Percentiles rank a stretch among this genome's conserved stretches.
These are phyloP conservation scores for Megaleporinus macrocephalus DNA, from an alignment of 2,113 vertebrate genomes.

Conservation along the genomic window DNA sequence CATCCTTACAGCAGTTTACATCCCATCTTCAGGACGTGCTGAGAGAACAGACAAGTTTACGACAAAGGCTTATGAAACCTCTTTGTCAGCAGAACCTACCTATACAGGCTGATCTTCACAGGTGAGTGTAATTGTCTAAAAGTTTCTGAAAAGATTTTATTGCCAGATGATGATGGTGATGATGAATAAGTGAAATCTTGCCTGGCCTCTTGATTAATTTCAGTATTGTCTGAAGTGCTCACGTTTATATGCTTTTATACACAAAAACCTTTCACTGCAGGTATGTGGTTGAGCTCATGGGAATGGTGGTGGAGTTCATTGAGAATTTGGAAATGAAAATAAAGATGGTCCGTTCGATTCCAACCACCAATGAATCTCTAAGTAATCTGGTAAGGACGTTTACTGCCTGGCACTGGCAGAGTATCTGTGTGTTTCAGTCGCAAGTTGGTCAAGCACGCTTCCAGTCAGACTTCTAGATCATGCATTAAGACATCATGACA, in stretches of 20 bases:
- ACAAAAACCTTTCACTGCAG: conserved; percentile 67
- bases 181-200: no score
- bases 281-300: conserved; percentile 78
- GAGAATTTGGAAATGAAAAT: conserved; percentile 84
- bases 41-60: conserved; percentile 81
- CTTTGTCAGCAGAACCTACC: conserved; percentile 83
- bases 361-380: conserved; percentile 64
- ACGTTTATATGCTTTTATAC: not conserved
- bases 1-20: conserved; percentile 82
- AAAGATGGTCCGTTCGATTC: conserved; percentile 70
- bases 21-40: conserved; percentile 86
- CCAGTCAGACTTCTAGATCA: no score
- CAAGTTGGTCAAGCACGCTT: no score
- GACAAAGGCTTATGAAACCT: conserved; percentile 83
- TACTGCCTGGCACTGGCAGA: not conserved
- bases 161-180: no score
- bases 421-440: not conserved
- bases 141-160: not conserved
- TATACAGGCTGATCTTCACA: conserved; percentile 84
- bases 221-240: not conserved
- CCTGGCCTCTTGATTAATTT: no score
- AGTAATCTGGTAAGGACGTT: conserved; percentile 81
- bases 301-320: conserved; percentile 83
- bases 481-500: no score
- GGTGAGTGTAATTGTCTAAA: conserved; percentile 75